These are phyloP conservation scores for Eira barbara DNA, from an alignment of 2,113 vertebrate genomes.

Conservation along the genomic window DNA sequence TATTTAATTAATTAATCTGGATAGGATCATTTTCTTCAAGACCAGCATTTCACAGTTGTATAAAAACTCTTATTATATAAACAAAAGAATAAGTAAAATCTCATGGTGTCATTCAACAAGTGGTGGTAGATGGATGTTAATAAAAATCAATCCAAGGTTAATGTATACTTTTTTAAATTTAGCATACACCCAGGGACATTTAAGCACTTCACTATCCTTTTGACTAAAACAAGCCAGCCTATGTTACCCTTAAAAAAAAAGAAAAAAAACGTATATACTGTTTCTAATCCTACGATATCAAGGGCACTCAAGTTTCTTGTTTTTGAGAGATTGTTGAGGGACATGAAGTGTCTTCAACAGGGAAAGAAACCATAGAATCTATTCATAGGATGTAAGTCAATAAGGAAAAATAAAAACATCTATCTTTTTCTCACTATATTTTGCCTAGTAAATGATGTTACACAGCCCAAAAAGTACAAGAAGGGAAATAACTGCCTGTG, in stretches of 20 bases:
- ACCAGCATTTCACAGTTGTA: background rate
- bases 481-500: background rate
- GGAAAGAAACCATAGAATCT: background rate
- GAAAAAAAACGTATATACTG: background rate
- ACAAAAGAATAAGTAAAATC: background rate
- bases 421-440: background rate
- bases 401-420: background rate
- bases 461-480: background rate
- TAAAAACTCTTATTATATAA: conserved; percentile 38
- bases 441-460: background rate
- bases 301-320: background rate
- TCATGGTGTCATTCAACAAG: background rate
- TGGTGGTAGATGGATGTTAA: background rate
- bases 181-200: background rate
- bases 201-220: background rate
- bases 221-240: background rate
- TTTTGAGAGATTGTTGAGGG: background rate
- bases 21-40: background rate
- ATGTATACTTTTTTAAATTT: background rate
- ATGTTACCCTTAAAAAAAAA: background rate
- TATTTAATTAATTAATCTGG: background rate
- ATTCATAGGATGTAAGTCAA: background rate
- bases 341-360: background rate
- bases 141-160: background rate
- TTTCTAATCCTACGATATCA: background rate